Conservation (phyloP, 1,140 invertebrate genomes). For the Drosophila chauvacae region DNA sequence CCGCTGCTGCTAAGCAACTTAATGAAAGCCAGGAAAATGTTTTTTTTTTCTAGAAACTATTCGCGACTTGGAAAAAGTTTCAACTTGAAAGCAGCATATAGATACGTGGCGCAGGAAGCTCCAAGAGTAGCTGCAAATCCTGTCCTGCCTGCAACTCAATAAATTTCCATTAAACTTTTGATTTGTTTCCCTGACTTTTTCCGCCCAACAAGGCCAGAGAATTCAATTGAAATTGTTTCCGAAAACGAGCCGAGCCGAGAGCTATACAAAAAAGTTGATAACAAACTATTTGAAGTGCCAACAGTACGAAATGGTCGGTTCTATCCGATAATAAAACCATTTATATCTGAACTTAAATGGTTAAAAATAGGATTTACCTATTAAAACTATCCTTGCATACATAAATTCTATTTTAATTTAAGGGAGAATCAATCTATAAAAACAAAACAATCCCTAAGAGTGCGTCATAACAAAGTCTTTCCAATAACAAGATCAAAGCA, state of each 20-base stretch:
- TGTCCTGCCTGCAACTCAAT: slow-evolving; percentile 56
- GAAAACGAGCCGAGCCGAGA: slow-evolving; percentile 7
- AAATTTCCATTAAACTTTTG: slow-evolving; percentile 82
- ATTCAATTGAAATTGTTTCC: slow-evolving; percentile 71
- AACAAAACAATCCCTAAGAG: too few species aligned
- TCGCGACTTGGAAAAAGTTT: slow-evolving; percentile 45
- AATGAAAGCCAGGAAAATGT: slow-evolving; percentile 65
- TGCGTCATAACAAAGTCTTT: too few species aligned
- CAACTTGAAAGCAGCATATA: not conserved
- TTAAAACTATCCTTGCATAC: not conserved
- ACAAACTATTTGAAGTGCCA: slow-evolving; percentile 31
- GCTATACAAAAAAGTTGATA: slow-evolving; percentile 44
- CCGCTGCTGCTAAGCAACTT: slow-evolving; percentile 69
- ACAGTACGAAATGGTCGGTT: not conserved
- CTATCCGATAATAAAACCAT: not conserved
- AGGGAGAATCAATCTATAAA: too few species aligned
- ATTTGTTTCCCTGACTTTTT: slow-evolving; percentile 79
- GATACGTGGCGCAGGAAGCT: not conserved
- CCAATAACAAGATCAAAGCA: too few species aligned
- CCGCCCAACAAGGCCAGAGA: slow-evolving; percentile 41
- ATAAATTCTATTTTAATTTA: not conserved
- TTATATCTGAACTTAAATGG: not conserved
- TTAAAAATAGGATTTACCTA: not conserved
- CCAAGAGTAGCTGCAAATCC: slow-evolving; percentile 11
- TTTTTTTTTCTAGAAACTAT: slow-evolving; percentile 16